Base-by-base conservation (phyloP, 2,113 vertebrate species). In the Xiphias gladius region DNA sequence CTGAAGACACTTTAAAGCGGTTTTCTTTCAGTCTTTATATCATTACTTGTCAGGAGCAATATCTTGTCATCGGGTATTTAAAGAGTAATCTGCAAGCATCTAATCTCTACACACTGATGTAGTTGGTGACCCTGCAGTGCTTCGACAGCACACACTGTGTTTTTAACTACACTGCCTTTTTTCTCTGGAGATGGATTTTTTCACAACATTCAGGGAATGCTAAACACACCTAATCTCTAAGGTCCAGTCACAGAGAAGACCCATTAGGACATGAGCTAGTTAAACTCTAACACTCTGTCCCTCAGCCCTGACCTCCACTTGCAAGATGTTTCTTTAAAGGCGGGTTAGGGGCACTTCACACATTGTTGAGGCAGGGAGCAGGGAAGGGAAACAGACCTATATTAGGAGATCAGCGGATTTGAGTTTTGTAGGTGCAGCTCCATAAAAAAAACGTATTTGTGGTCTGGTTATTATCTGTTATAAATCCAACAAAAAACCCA, bases 241-340 rank as follows among this genome's bases (percentile, higher is more conserved):
- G 80, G 80, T 84, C 63, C 83, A 67, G 65, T 76, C 68, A 19
- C 52, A 65, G 78, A 67, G 81, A 86, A 66, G 76, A 72, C 67
- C 73, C 52, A 71, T 78, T 69, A 88, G 73, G 83, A 86, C 84
- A 79, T 63, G 70, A 79, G 86, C 84, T 89, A 88, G 86, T 92
- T 93, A 86, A 93, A 91, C 89, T 82, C 70, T 83, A 76, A 83
- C 89, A 79, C 68, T n/a, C 17, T 61, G 73, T 35, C 82, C 88
- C 79, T 62, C 48, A 73, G 79, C 48, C 79, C 59, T 83, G 88
- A 92, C 86, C 90, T 80, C 35, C 37, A 26, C 57, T 64, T 76
- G 62, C 72, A 85, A 77, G 76, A 82, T 69, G 52, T 62, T 59
- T 48, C 78, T 82, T 77, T 80, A 62, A 82, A 87, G 32, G 52